phyloP scores from a whole-genome alignment of 2,888 invertebrate genomes.

The Conistra vaccinii region DNA sequence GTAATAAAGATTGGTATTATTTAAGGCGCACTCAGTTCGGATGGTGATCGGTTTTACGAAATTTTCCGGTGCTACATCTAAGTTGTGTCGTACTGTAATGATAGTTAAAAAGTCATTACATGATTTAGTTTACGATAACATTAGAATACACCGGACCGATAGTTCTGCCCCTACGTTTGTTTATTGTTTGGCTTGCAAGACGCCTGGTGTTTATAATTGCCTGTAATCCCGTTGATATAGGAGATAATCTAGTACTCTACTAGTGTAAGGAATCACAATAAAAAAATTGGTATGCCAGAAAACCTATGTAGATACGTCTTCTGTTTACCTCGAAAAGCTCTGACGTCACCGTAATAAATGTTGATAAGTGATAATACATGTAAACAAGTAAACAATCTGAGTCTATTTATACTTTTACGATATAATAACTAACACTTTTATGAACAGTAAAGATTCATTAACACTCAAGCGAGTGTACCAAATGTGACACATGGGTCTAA shows the following conservation, averaged over 20 bases:
- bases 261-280: not conserved
- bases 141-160: not conserved
- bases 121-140: not conserved
- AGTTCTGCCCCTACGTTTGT: not conserved
- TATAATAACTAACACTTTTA: slow-evolving; percentile 52
- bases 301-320: not conserved
- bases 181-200: not conserved
- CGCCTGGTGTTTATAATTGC: not conserved
- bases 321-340: not conserved
- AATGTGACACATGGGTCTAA: slow-evolving; percentile 41
- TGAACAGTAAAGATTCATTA: slow-evolving; percentile 57
- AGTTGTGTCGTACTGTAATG: no score
- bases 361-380: slow-evolving; percentile 3
- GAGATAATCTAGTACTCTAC: not conserved
- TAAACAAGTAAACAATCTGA: slow-evolving; percentile 31
- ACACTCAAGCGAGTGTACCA: slow-evolving; percentile 28
- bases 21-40: no score
- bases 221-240: not conserved
- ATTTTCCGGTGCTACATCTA: no score
- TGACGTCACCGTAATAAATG: slow-evolving; percentile 2
- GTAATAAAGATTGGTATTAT: no score
- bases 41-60: no score
- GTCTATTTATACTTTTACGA: slow-evolving; percentile 47
- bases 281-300: no score
- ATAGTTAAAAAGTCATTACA: not conserved